Base-by-base conservation (phyloP, 2,113 vertebrate genomes). In the Mesembrinibis cayennensis region DNA sequence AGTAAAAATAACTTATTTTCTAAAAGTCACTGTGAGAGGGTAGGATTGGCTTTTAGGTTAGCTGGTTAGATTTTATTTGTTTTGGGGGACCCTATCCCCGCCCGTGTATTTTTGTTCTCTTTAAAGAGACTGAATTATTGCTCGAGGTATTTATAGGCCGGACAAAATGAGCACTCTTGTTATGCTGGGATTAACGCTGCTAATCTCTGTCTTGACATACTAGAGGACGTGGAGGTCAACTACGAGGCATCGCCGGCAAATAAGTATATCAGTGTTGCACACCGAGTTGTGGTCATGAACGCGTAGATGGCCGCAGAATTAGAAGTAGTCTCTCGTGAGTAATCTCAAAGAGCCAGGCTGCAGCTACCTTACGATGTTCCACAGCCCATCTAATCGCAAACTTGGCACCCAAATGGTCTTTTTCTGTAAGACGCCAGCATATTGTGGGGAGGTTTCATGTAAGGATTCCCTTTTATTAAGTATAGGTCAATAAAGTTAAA, bases 341-440 rank as follows among this genome's bases (percentile, higher is more conserved):
- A 13, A 47, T 13, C 34, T n/a, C 38, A 26, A n/a, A 25, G 30
- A 61, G 32, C 56, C 20, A 3, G 0, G 2, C 29, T 2, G 1
- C 42, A 26, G 1, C 50, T 61, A 8, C n/a, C 10, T 27, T n/a
- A 10, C 1, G 0, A 9, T 8, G 42, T n/a, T 55, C 32, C 32
- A 20, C 62, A 52, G 36, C 32, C 44, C 16, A 1, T 32, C 49
- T 61, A 40, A 11, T 26, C 5, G 7, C 70, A 50, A 53, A 25
- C 26, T 66, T n/a, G 12, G 19, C 47, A 17, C 20, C n/a, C 12
- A 12, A 7, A 30, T 21, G 19, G 10, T 27, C 13, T 52, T 82
- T 44, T 69, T 44, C 38, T 61, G 19, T 67, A 38, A 58, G 19
- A n/a, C 1, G 0, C 29, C 52, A 25, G 29, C 36, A 16, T 32